Percentiles rank a stretch among this genome's conserved stretches.
phyloP scores from a whole-genome alignment of 2,797 vertebrate species.

The Echeneis naucrates region DNA sequence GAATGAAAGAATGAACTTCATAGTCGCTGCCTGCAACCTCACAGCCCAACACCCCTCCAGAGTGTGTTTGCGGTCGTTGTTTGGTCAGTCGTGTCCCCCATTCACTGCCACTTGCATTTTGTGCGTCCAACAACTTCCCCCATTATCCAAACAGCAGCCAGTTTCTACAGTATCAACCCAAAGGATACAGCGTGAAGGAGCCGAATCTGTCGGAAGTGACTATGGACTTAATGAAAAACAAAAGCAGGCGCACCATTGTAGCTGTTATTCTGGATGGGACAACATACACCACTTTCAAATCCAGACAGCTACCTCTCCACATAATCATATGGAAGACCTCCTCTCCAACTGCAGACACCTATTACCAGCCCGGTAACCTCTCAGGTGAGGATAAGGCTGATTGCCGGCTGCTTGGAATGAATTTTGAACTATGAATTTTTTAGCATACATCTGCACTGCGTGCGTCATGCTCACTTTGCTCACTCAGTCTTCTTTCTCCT shows the following conservation, averaged over 20 bases:
- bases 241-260: neutral
- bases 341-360: neutral
- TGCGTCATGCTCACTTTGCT: neutral
- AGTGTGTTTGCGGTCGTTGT: constrained; percentile 44
- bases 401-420: too few relatives aligned
- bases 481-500: neutral
- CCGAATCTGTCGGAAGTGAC: neutral
- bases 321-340: neutral
- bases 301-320: neutral
- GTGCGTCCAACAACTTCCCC: constrained; percentile 4
- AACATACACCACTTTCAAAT: neutral
- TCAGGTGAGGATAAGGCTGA: constrained; percentile 19
- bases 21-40: neutral
- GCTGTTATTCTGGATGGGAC: neutral
- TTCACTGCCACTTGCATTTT: constrained; percentile 5
- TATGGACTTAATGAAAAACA: neutral
- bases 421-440: too few relatives aligned
- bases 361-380: neutral
- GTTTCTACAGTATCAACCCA: neutral
- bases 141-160: constrained; percentile 19
- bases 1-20: too few relatives aligned
- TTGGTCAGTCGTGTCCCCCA: constrained; percentile 33
- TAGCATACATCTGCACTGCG: neutral
- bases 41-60: neutral
- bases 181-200: neutral